These are phyloP conservation scores for Callinectes sapidus DNA, from an alignment of 2,888 invertebrate species.

Conservation along the genomic window DNA sequence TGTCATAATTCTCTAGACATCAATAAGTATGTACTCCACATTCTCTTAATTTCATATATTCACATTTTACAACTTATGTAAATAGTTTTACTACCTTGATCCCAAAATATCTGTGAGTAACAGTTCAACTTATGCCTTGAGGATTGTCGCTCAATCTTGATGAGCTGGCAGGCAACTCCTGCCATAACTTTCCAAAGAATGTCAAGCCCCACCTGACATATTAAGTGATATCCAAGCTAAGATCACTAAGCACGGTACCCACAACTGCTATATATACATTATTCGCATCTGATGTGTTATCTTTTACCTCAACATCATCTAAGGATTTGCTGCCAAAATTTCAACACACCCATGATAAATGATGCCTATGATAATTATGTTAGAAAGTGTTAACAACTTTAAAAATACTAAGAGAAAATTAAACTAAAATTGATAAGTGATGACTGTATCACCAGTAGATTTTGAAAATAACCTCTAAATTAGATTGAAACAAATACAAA, in stretches of 20 bases:
- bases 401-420: too few relatives aligned
- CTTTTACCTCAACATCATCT: background rate
- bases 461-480: too few relatives aligned
- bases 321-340: background rate
- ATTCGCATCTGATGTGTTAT: background rate
- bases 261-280: background rate
- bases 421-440: too few relatives aligned
- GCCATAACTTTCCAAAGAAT: conserved; percentile 1
- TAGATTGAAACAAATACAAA: too few relatives aligned
- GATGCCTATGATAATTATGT: background rate
- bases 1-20: background rate
- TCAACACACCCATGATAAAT: background rate
- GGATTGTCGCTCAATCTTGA: background rate
- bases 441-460: too few relatives aligned
- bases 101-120: background rate
- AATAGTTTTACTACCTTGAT: background rate
- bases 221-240: background rate
- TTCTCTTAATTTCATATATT: background rate
- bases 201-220: background rate
- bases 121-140: background rate
- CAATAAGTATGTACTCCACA: background rate
- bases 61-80: background rate
- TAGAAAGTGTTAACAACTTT: background rate
- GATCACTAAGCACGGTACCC: background rate
- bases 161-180: background rate